Evolutionary conservation across 2,797 vertebrate species (phyloP), one percentile per base, ranked within the genome.

Genomic region (Phaenicophaeus curvirostris): DNA sequence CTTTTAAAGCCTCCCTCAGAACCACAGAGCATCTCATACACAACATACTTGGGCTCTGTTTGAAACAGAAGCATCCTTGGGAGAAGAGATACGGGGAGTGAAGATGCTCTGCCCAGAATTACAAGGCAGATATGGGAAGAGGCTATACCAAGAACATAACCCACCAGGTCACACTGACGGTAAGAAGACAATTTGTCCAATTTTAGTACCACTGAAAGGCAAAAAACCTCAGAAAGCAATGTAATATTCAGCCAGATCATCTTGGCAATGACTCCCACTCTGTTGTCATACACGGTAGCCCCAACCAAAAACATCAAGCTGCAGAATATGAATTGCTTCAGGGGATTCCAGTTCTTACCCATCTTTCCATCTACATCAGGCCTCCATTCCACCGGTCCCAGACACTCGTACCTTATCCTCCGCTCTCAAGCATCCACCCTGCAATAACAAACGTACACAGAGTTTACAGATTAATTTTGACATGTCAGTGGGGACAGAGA

Each of bases 351-450:
- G 44, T 79, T 81, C 97, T 97, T 97, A 97, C 97, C 97, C 97
- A 97, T 97, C 92, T 96, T 96, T 88, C 91, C 96, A 96, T 93
- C 90, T 91, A 78, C 95, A 96, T 97, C 93, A 97, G 96, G 96
- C 95, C 96, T 94, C 90, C 94, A 96, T 95, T 93, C 54, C 87
- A 91, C 65, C 0, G 20, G 85, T 91, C 86, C 76, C 86, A 89
- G 81, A 74, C 48, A 66, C 72, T 82, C n/a, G 79, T 33, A 71
- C 76, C 50, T 91, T 91, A 66, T 87, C 85, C 87, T 94, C 83
- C 90, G 37, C 89, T 86, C 81, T 74, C 93, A 86, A 88, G 87
- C 85, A 94, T 85, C 61, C 87, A 85, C 78, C 94, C 97, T 97
- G 91, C 12, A 94, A 96, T 13, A 62, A 74, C 10, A 94, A 96